Base-by-base conservation (phyloP, 2,797 vertebrate genomes). In the Urophycis tenuis region DNA sequence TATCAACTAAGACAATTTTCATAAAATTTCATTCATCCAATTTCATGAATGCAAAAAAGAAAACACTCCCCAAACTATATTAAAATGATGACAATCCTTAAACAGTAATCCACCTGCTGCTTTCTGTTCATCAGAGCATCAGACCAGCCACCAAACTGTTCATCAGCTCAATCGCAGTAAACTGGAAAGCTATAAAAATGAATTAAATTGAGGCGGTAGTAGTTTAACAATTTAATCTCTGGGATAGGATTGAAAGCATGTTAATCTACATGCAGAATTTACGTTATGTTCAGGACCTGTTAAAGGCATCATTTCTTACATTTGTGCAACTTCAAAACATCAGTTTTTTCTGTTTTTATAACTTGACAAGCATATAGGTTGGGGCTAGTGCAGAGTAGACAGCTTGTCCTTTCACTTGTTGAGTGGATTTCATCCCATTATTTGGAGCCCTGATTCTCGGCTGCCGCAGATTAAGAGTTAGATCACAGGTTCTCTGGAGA, bases 361-460 rank as follows among this genome's bases (percentile, higher is more conserved):
- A 60, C n/a, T 60, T 9, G 53, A 60, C 53, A n/a, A 60, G 22
- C 22, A n/a, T 60, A 60, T 60, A 25, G 45, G 67, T 77, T 77
- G 32, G 32, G 15, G 41, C 36, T 77, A 60, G 45, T 72, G 41
- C 29, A 53, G 71, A 31, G 69, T 33, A 87, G 86, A 88, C 77
- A 86, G 87, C 82, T 34, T 78, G 88, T 84, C 83, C 82, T 88
- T 90, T 91, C 86, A 85, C 86, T 85, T 86, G 90, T 86, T 92
- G 89, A 92, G 92, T 88, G 84, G 85, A 90, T 92, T 93, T 93
- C 94, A 94, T 95, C 92, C 92, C 92, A 91, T 95, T 94, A 94
- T 92, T 93, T 92, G 80, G 88, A 92, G 86, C 89, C 84, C 86
- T 84, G 79, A 81, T 80, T 90, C 88, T 90, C 88, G 85, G 85